Evolutionary conservation across 2,888 invertebrate genomes (phyloP).

Genomic region (Noctua janthina): DNA sequence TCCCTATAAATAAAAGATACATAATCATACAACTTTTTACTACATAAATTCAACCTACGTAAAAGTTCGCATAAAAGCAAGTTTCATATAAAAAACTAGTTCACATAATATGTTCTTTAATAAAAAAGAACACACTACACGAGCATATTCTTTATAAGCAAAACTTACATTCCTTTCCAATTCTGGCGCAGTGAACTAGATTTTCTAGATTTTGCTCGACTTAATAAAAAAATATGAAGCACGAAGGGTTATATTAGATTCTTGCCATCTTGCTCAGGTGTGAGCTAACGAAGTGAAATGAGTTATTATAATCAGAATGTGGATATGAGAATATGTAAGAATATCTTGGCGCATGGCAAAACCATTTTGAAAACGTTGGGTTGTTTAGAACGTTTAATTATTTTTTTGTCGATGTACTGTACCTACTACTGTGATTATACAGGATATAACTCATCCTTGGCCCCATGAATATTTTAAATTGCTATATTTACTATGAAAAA

Average conservation of each 20-base stretch:
- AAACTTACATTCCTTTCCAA: conserved; percentile 47
- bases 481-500: no score
- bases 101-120: conserved; percentile 10
- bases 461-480: no score
- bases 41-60: background rate
- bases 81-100: conserved; percentile 12
- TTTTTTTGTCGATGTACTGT: background rate
- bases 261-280: conserved; percentile 26
- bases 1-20: background rate
- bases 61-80: conserved; percentile 13
- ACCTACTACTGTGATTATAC: no score
- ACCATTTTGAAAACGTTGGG: background rate
- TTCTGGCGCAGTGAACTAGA: conserved; percentile 57
- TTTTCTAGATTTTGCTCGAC: conserved; percentile 49
- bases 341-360: background rate
- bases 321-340: background rate
- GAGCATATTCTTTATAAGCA: conserved; percentile 29
- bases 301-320: conserved; percentile 22
- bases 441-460: no score
- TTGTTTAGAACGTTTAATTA: background rate
- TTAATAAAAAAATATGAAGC: conserved; percentile 46
- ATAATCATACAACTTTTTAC: background rate
- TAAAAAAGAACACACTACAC: conserved; percentile 13
- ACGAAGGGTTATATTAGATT: conserved; percentile 42
- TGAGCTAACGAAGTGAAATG: conserved; percentile 30